phyloP scores from a whole-genome alignment of 2,888 invertebrate species.

The Protonemura montana region DNA sequence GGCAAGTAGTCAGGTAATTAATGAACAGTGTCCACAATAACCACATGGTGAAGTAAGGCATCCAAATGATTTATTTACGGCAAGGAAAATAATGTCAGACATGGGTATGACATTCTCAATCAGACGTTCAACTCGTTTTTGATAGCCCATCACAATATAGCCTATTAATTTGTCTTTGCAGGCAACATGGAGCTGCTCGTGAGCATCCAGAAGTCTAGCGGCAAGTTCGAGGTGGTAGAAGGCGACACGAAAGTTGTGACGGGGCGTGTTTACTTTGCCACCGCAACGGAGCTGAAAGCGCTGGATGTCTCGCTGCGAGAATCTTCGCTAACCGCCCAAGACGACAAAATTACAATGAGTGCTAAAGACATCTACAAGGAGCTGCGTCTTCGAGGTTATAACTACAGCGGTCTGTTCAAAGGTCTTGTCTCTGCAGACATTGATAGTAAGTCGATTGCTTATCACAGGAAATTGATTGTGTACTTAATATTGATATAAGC shows the following conservation, averaged over 20 bases:
- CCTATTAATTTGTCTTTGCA: not conserved
- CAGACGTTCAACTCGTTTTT: no score
- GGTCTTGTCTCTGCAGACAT: constrained; percentile 23
- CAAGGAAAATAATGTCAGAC: no score
- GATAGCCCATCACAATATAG: no score
- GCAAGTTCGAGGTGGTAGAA: constrained; percentile 49
- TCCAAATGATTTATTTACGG: no score
- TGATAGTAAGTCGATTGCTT: no score
- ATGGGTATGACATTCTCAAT: no score
- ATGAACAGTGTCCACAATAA: no score
- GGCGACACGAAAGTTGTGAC: constrained; percentile 44
- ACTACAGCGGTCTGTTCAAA: constrained; percentile 66
- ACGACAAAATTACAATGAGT: not conserved
- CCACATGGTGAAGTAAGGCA: no score
- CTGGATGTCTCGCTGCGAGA: not conserved
- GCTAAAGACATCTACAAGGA: constrained; percentile 74
- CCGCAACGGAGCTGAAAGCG: not conserved
- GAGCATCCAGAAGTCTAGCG: constrained; percentile 47
- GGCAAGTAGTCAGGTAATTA: no score
- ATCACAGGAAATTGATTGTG: no score
- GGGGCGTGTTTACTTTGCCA: constrained; percentile 41
- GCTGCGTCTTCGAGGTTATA: constrained; percentile 74
- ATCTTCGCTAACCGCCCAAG: not conserved
- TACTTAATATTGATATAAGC: no score
- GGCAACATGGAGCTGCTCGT: constrained; percentile 50